Conservation (phyloP, 1,140 invertebrate species). For the Lucilia cuprina region DNA sequence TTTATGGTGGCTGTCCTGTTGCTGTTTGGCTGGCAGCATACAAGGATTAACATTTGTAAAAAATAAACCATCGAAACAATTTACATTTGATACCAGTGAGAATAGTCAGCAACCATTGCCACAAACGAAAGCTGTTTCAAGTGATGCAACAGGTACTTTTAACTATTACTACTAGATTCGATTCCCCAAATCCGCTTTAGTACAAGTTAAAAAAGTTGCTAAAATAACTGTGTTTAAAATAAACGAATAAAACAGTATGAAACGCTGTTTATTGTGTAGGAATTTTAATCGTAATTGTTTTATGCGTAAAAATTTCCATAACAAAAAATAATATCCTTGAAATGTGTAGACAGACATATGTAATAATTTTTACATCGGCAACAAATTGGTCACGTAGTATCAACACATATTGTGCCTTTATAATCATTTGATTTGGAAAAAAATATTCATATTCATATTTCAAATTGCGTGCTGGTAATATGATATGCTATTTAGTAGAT, state of each 20-base stretch:
- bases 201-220: background rate
- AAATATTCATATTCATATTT: background rate
- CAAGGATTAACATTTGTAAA: conserved; percentile 8
- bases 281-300: no score
- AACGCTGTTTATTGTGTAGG: no score
- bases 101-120: background rate
- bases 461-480: background rate
- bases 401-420: background rate
- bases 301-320: no score
- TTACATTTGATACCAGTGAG: background rate
- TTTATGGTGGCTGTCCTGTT: background rate
- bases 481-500: background rate
- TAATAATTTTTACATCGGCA: background rate
- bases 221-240: background rate
- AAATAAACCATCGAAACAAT: background rate
- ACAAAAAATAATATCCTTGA: background rate
- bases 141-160: background rate
- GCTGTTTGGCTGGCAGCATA: background rate
- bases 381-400: conserved; percentile 4
- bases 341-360: background rate
- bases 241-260: background rate
- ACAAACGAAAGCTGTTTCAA: background rate
- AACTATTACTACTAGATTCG: no score
- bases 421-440: no score
- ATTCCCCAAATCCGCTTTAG: no score